phyloP scores from a whole-genome alignment of 2,888 invertebrate genomes.

The Aporophyla lueneburgensis region DNA sequence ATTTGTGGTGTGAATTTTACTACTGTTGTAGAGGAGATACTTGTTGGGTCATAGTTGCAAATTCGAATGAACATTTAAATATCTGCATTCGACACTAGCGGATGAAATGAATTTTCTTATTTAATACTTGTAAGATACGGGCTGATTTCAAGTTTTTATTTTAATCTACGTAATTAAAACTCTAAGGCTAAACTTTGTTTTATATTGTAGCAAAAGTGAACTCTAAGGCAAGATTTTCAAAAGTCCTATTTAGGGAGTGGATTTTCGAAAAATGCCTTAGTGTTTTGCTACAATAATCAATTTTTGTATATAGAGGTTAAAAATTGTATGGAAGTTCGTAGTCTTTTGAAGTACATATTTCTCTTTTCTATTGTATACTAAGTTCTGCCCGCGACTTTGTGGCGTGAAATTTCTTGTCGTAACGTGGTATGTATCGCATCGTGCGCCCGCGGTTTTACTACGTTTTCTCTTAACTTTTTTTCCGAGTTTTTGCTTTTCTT shows the following conservation, averaged over 20 bases:
- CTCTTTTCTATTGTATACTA: not conserved
- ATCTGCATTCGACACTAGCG: not conserved
- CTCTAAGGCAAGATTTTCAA: not conserved
- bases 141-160: not conserved
- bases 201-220: not conserved
- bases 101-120: not conserved
- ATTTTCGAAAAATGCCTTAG: too few species aligned
- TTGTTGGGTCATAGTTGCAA: not conserved
- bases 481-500: too few species aligned
- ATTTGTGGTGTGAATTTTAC: slow-evolving; percentile 27
- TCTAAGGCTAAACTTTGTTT: too few species aligned
- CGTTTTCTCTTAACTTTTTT: too few species aligned
- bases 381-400: too few species aligned
- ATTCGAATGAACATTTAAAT: not conserved
- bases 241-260: too few species aligned
- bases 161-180: not conserved
- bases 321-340: too few species aligned
- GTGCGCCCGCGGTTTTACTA: too few species aligned
- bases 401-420: too few species aligned
- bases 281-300: too few species aligned
- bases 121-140: not conserved
- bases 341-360: not conserved
- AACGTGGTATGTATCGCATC: too few species aligned
- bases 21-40: not conserved
- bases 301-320: too few species aligned